Evolutionary conservation across 2,888 invertebrate genomes (phyloP).

Genomic region (Meiosimyza decipiens): DNA sequence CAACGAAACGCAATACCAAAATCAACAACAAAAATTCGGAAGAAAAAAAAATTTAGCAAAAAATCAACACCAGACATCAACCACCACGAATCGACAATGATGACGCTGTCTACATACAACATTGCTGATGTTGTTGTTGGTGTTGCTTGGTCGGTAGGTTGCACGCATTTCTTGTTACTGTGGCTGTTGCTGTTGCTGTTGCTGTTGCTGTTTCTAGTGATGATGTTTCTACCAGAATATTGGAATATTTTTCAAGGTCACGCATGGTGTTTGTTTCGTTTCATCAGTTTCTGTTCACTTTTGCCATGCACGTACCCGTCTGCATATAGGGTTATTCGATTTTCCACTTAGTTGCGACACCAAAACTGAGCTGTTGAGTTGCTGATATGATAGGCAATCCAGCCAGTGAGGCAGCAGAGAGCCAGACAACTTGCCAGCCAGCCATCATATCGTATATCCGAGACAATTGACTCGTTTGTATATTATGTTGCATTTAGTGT

Average conservation of each 20-base stretch:
- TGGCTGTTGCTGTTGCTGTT: constrained; percentile 10
- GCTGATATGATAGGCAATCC: too few relatives aligned
- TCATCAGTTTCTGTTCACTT: neutral
- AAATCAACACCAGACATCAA: constrained; percentile 8
- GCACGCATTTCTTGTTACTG: neutral
- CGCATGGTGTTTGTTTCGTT: constrained; percentile 49
- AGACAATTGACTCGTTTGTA: too few relatives aligned
- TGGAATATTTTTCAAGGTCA: constrained; percentile 65
- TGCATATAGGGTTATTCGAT: too few relatives aligned
- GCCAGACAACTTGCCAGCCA: constrained; percentile 8
- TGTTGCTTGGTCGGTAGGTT: neutral
- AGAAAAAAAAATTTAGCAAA: constrained; percentile 22
- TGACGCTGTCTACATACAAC: neutral
- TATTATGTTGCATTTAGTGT: too few relatives aligned
- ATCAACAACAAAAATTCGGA: constrained; percentile 36
- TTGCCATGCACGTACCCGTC: too few relatives aligned
- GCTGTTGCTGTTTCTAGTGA: constrained; percentile 5
- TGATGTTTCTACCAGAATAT: constrained; percentile 17
- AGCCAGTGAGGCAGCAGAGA: neutral
- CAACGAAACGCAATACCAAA: constrained; percentile 35
- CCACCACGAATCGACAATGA: constrained; percentile 9
- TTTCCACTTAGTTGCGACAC: too few relatives aligned
- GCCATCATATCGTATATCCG: too few relatives aligned
- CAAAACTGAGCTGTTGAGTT: too few relatives aligned
- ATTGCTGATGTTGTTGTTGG: constrained; percentile 19